Evolutionary conservation across 2,113 vertebrate species (phyloP), one percentile per base, ranked within the genome.

Genomic region (Octodon degus): DNA sequence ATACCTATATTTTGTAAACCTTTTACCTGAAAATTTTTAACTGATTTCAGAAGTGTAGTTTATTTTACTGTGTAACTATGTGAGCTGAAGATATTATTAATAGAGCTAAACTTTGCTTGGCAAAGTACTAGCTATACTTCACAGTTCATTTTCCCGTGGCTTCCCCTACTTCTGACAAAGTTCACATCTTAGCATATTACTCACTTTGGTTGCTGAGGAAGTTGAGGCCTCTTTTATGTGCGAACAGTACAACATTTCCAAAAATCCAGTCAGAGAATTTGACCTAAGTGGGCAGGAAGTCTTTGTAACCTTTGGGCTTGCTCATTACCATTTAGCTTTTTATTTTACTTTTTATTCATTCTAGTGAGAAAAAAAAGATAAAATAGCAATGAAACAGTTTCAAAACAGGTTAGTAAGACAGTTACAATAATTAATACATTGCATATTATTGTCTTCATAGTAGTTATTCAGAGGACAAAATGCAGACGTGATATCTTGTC

Each of bases 251-350:
- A 27, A 85, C 72, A 72, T 93, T 95, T 95, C 55, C 63, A 92
- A 95, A 72, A 90, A n/a, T 17, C 65, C 84, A 88, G 53, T 62
- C 65, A 87, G 81, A 95, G 30, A 92, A 72, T 86, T 87, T 9
- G 43, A 85, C 27, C 55, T 72, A 92, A 87, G 53, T 76, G 34
- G 96, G 34, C 8, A 76, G 95, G 58, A 90, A 86, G 63, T 72
- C 72, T 58, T 85, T 30, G 77, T 90, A 90, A 43, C 55, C 85
- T 88, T 92, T 83, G 22, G 34, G 32, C 22, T 90, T 77, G 77
- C 70, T 96, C 68, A 60, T 87, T 80, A 60, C 63, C 13, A 34
- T 72, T 87, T 90, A 34, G 27, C 88, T 94, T n/a, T 74, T 50
- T 50, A 50, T 50, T 11, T 50, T 50, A 50, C 11, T 50, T 50